phyloP scores from a whole-genome alignment of 1,140 invertebrate genomes.

The Drosophila ogumai region DNA sequence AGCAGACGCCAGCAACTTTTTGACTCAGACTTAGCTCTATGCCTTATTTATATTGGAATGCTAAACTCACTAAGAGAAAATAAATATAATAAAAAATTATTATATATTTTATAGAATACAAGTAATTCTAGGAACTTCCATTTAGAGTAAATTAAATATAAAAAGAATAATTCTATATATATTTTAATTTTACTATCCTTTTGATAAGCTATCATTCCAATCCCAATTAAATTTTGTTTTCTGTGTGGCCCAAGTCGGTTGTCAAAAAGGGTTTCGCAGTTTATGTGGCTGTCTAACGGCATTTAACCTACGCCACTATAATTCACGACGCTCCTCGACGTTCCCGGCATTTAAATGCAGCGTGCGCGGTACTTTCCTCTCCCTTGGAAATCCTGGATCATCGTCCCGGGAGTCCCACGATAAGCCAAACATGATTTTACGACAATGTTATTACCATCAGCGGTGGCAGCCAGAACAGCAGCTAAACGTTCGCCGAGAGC shows the following conservation, averaged over 20 bases:
- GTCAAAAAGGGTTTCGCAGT: constrained; percentile 73
- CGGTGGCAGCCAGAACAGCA: constrained; percentile 27
- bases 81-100: neutral
- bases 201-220: neutral
- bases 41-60: constrained; percentile 54
- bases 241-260: neutral
- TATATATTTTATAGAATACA: no score
- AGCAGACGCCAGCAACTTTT: constrained; percentile 63
- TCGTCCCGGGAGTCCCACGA: constrained; percentile 61
- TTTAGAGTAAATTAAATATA: no score
- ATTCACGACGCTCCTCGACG: constrained; percentile 76
- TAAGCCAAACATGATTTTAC: constrained; percentile 84
- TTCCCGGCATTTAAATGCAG: constrained; percentile 76
- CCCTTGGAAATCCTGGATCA: constrained; percentile 48
- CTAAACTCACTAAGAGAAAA: constrained; percentile 14
- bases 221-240: neutral
- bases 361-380: constrained; percentile 40
- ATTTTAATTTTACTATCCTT: no score
- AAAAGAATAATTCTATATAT: no score
- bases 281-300: constrained; percentile 80
- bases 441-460: constrained; percentile 79
- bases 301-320: constrained; percentile 84
- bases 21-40: constrained; percentile 20
- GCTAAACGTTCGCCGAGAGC: constrained; percentile 17
- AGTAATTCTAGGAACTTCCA: no score